Conservation (phyloP, 2,113 vertebrate species). For the Narcine bancroftii region DNA sequence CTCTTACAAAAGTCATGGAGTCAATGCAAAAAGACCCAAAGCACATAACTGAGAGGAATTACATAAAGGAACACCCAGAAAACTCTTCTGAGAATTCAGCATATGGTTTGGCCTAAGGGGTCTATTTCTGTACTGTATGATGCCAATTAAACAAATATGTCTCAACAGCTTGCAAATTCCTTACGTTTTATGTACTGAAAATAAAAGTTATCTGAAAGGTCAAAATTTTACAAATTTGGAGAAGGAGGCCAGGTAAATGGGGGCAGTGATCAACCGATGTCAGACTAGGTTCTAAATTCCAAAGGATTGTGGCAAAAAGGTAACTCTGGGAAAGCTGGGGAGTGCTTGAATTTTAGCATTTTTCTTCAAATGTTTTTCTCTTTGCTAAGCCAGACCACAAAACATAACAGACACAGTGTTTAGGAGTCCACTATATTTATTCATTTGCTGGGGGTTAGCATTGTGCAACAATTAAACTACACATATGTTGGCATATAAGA, state of each 20-base stretch:
- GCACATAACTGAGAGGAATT: neutral
- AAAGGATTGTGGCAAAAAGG: neutral
- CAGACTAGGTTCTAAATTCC: neutral
- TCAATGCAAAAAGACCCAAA: neutral
- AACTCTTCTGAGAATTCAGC: neutral
- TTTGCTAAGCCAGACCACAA: neutral
- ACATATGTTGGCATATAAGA: too few relatives aligned
- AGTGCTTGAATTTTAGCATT: neutral
- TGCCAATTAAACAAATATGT: neutral
- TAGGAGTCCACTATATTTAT: neutral
- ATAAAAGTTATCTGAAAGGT: neutral
- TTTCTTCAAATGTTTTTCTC: neutral
- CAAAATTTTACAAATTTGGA: neutral
- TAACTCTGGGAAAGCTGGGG: neutral
- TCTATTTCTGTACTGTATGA: too few relatives aligned
- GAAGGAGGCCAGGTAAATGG: neutral
- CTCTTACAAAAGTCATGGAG: neutral
- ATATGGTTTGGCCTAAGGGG: too few relatives aligned
- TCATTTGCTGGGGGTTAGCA: neutral
- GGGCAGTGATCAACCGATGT: neutral
- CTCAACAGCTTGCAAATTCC: neutral
- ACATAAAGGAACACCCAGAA: neutral
- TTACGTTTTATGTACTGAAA: neutral
- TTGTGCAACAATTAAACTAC: neutral
- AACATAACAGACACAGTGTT: neutral